Base-by-base conservation (phyloP, 2,113 vertebrate genomes). In the Lethenteron camtschaticum region DNA sequence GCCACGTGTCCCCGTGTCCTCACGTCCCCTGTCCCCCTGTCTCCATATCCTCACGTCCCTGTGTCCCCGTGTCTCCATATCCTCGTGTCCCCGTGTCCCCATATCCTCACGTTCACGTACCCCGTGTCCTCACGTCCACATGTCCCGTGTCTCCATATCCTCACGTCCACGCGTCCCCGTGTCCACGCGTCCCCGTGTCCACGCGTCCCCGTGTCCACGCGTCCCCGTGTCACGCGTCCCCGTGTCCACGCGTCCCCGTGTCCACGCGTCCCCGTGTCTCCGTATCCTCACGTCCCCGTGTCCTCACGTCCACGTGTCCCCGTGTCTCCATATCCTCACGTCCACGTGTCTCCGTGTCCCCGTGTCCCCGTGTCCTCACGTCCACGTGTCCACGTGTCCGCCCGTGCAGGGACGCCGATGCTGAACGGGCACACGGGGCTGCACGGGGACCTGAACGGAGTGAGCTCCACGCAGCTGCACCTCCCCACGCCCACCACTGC, bases 361-460 rank as follows among this genome's bases (percentile, higher is more conserved):
- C 16, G 59, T 63, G 59, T 63, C 13, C 2, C 13, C 16, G 59
- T 63, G 3, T 63, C 12, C 16, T 12, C 16, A 16, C 2, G 59
- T 63, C 12, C 16, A 16, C 20, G 20, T 20, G 20, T 20, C 20
- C 20, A 20, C 20, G 59, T 63, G 59, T 63, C 13, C 20, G 59
- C 20, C 13, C 20, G 59, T 63, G 59, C 20, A 18, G 63, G n/a
- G 24, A 24, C 88, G 74, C 84, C 82, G 11, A 95, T 99, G 89
- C 96, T 99, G 92, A 82, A 86, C 74, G 82, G 85, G 73, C 94
- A 94, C 77, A 86, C 96, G 81, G 85, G 87, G 76, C 95, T 99
- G 92, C 82, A 85, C 68, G 80, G 87, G 69, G 94, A 99, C 80
- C 88, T 99, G 86, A 95, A 89, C 75, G 85, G 87, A 77, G 84